phyloP scores from a whole-genome alignment of 2,113 vertebrate genomes.

The Tetraodon nigroviridis region DNA sequence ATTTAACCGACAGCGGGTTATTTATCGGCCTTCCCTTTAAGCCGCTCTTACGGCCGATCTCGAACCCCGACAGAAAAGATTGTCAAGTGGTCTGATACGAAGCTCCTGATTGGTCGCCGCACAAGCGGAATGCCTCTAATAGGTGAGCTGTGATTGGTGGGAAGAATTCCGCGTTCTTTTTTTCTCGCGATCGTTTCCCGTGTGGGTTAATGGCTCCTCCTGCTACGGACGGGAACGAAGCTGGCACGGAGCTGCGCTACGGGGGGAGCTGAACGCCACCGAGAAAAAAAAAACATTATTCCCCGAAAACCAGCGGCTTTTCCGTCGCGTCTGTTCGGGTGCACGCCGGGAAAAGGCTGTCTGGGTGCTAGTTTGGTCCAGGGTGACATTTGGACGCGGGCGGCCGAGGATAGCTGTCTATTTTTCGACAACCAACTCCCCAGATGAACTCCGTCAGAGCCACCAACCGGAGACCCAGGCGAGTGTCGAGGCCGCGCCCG shows the following conservation, averaged over 20 bases:
- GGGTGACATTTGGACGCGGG: conserved; percentile 56
- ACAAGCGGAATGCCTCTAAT: conserved; percentile 11
- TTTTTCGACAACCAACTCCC: conserved; percentile 80
- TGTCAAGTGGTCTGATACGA: conserved; percentile 21
- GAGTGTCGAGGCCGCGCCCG: conserved; percentile 99
- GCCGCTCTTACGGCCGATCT: conserved; percentile 47
- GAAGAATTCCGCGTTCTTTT: conserved; percentile 51
- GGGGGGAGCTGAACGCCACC: conserved; percentile 65
- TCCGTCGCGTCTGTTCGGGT: conserved; percentile 42
- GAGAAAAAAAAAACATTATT: conserved; percentile 51
- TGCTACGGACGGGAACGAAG: conserved; percentile 87
- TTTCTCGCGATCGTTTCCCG: conserved; percentile 75
- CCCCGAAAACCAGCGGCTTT: conserved; percentile 53
- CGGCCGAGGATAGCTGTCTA: conserved; percentile 63
- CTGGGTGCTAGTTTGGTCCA: conserved; percentile 47
- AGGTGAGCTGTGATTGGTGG: conserved; percentile 63
- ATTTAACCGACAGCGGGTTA: no score
- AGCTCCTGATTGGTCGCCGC: conserved; percentile 45
- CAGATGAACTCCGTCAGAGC: conserved; percentile 99
- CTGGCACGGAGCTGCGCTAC: conserved; percentile 69
- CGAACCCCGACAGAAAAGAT: conserved; percentile 52
- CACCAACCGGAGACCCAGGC: conserved; percentile 98
- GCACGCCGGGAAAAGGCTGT: conserved; percentile 37
- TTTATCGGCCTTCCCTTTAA: no score
- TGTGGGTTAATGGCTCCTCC: conserved; percentile 94